Evolutionary conservation across 2,113 vertebrate species (phyloP), one percentile per base, ranked within the genome.

Genomic region (Microcebus tavaratra): DNA sequence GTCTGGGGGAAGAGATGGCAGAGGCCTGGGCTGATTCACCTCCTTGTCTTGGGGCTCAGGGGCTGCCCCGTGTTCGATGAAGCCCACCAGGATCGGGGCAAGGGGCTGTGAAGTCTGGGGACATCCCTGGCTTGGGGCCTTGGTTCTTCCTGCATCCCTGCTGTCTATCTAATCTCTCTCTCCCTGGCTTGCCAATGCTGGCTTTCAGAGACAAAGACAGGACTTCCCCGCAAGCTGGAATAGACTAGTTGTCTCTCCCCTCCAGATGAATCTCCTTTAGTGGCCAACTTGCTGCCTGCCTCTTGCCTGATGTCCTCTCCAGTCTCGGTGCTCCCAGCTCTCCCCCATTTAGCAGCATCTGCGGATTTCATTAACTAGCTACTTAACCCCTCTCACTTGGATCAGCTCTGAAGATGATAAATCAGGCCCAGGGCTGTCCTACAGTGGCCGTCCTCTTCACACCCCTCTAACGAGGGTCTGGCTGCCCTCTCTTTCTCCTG

Each of bases 401-500:
- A 97, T 97, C 94, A 91, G 97, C 98, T 96, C 95, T 97, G 97
- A 97, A 97, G 98, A 98, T 98, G 97, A 98, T 98, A 97, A 98
- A 98, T 97, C 97, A 98, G 97, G 94, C 91, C 93, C 36, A 29
- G 80, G 93, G 93, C 95, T 92, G 88, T 97, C 86, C 94, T 29
- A 86, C 91, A 89, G 95, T 0, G 0, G 86, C 97, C n/a, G 14
- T 83, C 97, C 91, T 96, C 87, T 84, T 89, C 42, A 93, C 34
- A 82, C 11, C 53, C 92, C 20, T 97, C 96, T 97, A 97, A 98
- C 86, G 7, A 98, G 97, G 84, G 70, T 93, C 95, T 93, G 94
- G 93, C 72, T 89, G 67, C 89, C 90, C 88, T 57, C 20, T 57
- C 55, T 57, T 57, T 57, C 55, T 57, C 55, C 55, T 57, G 55